Evolutionary conservation across 2,888 invertebrate genomes (phyloP), one percentile per base, ranked within the genome.

Genomic region (Mycalesis mineus): DNA sequence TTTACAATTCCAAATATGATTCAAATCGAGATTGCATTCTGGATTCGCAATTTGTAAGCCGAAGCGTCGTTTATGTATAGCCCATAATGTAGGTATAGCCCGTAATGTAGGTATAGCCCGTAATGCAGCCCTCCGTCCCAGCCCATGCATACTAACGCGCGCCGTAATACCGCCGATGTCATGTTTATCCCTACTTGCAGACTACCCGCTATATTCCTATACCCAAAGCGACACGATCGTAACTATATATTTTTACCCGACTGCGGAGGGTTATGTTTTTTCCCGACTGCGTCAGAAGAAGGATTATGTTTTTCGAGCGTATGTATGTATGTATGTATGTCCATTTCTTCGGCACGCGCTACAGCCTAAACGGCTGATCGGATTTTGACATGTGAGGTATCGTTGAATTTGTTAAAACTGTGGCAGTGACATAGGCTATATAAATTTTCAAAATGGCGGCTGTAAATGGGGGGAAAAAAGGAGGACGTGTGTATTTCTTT

Each of bases 101-200:
- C 68, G 78, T 82, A 77, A 80, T 81, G 75, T 76, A 73, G 70
- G 67, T 77, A 75, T 70, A 72, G 76, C 78, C 69, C 68, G 78
- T 82, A 77, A 80, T 81, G 75, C 77, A 73, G 66, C 75, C 73
- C 74, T 68, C 69, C 66, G 74, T 84, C 88, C 88, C 88, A 86
- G 80, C 80, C 88, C 86, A 89, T 89, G 88, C 88, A 89, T 89
- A 89, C 87, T 88, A 87, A 89, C 82, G 70, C 82, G 78, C 57
- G 60, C 62, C 72, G 80, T 87, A 86, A 87, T 88, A 87, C 87
- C 84, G 78, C 79, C 73, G 78, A 82, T 82, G 76, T 71, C 78
- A 74, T 79, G 79, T 81, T 80, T 80, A 78, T 76, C 77, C 73
- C 71, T 71, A 68, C 72, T 61, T 68, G 66, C 61, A 50, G 41